A percentile compares a stretch with the other conserved stretches of the same genome.
These are phyloP conservation scores for Diachasma alloeum DNA, from an alignment of 1,140 invertebrate genomes.

Conservation along the genomic window DNA sequence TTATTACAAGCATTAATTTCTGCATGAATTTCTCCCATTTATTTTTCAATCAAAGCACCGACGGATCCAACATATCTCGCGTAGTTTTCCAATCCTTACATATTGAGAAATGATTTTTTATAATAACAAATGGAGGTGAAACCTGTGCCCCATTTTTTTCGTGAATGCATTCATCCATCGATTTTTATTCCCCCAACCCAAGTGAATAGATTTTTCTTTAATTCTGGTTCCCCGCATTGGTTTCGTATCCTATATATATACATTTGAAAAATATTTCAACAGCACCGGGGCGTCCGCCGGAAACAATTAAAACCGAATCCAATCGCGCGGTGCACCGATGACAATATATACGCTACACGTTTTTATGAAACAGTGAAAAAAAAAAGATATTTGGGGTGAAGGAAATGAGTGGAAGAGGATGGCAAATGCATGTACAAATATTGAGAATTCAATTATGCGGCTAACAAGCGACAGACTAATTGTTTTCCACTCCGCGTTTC, in stretches of 20 bases:
- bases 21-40: no score
- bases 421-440: conserved; percentile 22
- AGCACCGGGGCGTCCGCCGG: conserved; percentile 3
- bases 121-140: no score
- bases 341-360: conserved; percentile 5
- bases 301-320: conserved; percentile 37
- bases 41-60: no score
- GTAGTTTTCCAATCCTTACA: no score
- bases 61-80: no score
- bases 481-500: conserved; percentile 53
- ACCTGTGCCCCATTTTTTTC: background rate
- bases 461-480: conserved; percentile 48
- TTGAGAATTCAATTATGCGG: conserved; percentile 42
- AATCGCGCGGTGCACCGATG: conserved; percentile 18
- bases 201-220: conserved; percentile 5
- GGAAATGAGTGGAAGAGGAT: background rate
- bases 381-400: background rate
- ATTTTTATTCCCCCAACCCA: background rate
- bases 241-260: background rate
- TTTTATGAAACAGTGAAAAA: background rate
- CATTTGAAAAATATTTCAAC: conserved; percentile 15
- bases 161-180: conserved; percentile 9
- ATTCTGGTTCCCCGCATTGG: background rate
- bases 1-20: no score
- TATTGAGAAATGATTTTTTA: no score